These are phyloP conservation scores for Arctocebus calabarensis DNA, from an alignment of 2,797 vertebrate species.

Conservation along the genomic window DNA sequence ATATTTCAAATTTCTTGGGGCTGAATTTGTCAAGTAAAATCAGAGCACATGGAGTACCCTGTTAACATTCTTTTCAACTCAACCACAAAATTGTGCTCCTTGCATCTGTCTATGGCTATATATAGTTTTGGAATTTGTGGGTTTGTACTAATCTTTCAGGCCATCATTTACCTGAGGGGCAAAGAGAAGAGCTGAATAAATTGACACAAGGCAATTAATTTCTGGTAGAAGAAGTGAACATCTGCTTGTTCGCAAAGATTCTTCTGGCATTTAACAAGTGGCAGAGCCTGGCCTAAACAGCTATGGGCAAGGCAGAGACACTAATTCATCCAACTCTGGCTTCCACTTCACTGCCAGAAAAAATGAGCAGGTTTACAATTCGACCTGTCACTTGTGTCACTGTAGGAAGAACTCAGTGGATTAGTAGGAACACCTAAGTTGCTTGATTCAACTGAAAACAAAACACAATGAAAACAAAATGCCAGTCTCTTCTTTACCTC, in stretches of 20 bases:
- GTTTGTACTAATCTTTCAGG: conserved; percentile 11
- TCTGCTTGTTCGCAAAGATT: conserved; percentile 46
- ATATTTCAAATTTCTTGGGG: conserved; percentile 42
- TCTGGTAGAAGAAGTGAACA: not conserved
- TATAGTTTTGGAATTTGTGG: conserved; percentile 56
- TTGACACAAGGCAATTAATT: conserved; percentile 47
- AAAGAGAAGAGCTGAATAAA: not conserved
- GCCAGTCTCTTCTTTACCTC: not conserved
- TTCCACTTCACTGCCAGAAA: conserved; percentile 50
- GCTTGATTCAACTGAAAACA: not conserved
- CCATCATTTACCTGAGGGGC: not conserved
- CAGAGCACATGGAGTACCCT: conserved; percentile 50
- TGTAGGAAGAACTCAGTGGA: not conserved
- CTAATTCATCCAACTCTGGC: conserved; percentile 56
- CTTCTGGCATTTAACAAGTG: conserved; percentile 60
- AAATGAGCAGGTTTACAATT: not conserved
- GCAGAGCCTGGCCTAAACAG: conserved; percentile 50
- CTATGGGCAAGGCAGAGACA: conserved; percentile 68
- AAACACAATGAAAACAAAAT: too few relatives aligned
- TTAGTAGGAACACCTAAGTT: not conserved
- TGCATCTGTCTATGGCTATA: not conserved
- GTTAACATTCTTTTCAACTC: conserved; percentile 33
- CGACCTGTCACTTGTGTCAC: conserved; percentile 23
- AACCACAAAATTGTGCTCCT: conserved; percentile 26
- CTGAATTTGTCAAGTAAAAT: conserved; percentile 61